Evolutionary conservation across 2,113 vertebrate species (phyloP), one percentile per base, ranked within the genome.

Genomic region (Mormyrus lacerda): DNA sequence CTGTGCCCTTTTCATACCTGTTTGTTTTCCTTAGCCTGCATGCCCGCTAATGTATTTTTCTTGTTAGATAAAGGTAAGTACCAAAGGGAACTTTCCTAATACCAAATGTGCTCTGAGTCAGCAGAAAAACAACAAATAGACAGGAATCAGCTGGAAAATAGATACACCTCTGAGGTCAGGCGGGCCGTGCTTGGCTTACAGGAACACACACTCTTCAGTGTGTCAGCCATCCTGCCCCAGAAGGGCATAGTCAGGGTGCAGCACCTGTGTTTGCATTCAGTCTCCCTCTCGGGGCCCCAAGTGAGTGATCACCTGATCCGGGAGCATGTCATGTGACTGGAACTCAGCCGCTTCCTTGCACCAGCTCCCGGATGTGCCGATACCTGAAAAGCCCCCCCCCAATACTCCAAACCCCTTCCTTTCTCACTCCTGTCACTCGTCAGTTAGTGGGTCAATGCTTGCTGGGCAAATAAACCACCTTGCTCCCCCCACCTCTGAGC

Each of bases 11-110:
- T 92, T 85, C 94, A 91, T 91, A 88, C 89, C 85, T 90, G 88
- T 89, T 90, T 93, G 90, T 93, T 95, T 94, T 90, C 91, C 91
- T 93, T 90, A 85, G 91, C 90, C 91, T 76, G 90, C 21, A 91
- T 89, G 91, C 90, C 89, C 91, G 53, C 48, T 48, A 85, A 61
- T 55, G 35, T 83, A 27, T 61, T 45, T 61, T 45, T 88, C 85
- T 93, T 90, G 91, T 93, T 93, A 86, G 65, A 82, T 65, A 88
- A 87, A 88, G 90, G 86, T 91, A 73, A 84, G 92, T 69, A 84
- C 73, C 65, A 19, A 10, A 84, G 88, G 90, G 92, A 48, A 92
- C 93, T 93, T 94, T 89, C 91, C 92, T 91, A 86, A 90, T 90
- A 91, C 91, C 89, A 89, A 87, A 35, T 87, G 42, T 24, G 90